phyloP scores from a whole-genome alignment of 1,140 invertebrate genomes.

The Drosophila bocqueti region DNA sequence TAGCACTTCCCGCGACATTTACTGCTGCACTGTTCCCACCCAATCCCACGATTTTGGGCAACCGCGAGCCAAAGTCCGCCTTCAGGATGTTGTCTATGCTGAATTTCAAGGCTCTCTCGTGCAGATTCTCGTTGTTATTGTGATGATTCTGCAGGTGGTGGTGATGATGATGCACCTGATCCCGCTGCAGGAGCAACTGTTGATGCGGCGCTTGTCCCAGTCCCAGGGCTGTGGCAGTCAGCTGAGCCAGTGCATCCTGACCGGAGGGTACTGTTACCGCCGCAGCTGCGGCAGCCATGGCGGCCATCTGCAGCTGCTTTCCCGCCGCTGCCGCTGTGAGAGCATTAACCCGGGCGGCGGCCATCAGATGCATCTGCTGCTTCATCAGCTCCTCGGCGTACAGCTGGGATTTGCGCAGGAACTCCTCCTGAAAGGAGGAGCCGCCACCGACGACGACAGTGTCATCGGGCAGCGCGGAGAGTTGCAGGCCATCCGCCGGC shows the following conservation, averaged over 20 bases:
- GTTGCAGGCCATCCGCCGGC: conserved; percentile 2
- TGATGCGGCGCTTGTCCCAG: conserved; percentile 45
- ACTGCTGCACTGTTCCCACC: conserved; percentile 4
- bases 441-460: conserved; percentile 2
- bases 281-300: conserved; percentile 69
- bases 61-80: conserved; percentile 93
- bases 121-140: conserved; percentile 77
- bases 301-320: conserved; percentile 75
- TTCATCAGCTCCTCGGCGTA: conserved; percentile 85
- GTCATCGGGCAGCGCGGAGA: conserved; percentile 2
- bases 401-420: conserved; percentile 82
- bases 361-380: conserved; percentile 85
- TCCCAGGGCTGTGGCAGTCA: conserved; percentile 70
- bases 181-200: conserved; percentile 46
- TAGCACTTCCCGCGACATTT: conserved; percentile 10
- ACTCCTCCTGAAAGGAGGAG: conserved; percentile 79
- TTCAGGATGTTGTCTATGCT: conserved; percentile 97
- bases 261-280: conserved; percentile 46
- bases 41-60: conserved; percentile 84
- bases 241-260: conserved; percentile 66
- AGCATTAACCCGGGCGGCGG: conserved; percentile 77
- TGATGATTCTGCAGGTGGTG: conserved; percentile 49
- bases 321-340: conserved; percentile 64
- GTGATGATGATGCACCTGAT: conserved; percentile 36
- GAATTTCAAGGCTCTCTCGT: conserved; percentile 91